phyloP scores from a whole-genome alignment of 2,888 invertebrate genomes.

The Myopa testacea region DNA sequence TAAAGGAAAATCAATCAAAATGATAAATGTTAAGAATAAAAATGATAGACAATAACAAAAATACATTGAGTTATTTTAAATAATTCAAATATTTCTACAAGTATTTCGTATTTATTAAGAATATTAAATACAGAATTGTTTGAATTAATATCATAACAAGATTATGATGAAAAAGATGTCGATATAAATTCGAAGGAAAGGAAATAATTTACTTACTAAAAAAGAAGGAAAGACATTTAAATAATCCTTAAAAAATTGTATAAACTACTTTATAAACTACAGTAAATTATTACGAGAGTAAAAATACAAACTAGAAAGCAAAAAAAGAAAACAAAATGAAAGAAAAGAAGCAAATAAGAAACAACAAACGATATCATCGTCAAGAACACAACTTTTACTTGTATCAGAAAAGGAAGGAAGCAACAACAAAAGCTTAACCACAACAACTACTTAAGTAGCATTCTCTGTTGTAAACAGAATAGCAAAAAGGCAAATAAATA shows the following conservation, averaged over 20 bases:
- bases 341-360: background rate
- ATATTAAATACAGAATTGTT: no score
- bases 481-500: background rate
- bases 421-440: background rate
- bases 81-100: constrained; percentile 12
- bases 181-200: no score
- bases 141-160: no score
- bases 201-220: no score
- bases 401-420: background rate
- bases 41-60: constrained; percentile 7
- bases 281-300: background rate
- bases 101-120: no score
- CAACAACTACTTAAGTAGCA: background rate
- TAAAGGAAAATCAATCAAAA: background rate
- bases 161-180: no score
- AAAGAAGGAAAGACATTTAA: background rate
- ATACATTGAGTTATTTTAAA: background rate
- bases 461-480: background rate
- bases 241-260: no score
- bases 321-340: background rate
- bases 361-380: background rate
- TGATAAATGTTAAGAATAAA: constrained; percentile 20
- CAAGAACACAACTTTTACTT: background rate
- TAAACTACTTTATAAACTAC: no score
- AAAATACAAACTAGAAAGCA: background rate